Conservation (phyloP, 2,797 vertebrate genomes). For the Tympanoctomys barrerae region DNA sequence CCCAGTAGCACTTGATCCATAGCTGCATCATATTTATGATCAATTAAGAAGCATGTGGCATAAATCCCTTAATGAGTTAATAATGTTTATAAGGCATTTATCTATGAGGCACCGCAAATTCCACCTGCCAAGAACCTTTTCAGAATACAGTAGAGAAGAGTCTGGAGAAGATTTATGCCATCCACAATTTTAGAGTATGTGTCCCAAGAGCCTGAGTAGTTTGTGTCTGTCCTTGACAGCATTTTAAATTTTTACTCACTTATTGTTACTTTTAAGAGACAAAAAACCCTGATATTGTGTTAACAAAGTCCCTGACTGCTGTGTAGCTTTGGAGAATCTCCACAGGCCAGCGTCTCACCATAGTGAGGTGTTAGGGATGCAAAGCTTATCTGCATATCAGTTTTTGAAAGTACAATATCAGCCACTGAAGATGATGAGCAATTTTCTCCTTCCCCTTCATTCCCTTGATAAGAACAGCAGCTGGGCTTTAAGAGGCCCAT, state of each 20-base stretch:
- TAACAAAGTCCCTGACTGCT: not conserved
- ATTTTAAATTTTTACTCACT: not conserved
- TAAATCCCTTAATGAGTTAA: conserved; percentile 83
- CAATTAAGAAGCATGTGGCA: conserved; percentile 84
- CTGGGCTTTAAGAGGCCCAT: conserved; percentile 35
- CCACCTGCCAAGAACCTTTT: conserved; percentile 70
- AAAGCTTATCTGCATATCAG: conserved; percentile 17
- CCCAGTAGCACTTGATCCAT: conserved; percentile 82
- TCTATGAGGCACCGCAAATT: conserved; percentile 77
- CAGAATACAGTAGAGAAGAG: conserved; percentile 48
- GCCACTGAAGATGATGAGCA: not conserved
- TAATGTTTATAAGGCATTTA: conserved; percentile 82
- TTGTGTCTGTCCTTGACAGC: not conserved
- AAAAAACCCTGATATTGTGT: conserved; percentile 7
- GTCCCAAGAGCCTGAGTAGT: conserved; percentile 53
- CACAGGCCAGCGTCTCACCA: not conserved
- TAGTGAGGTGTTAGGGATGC: conserved; percentile 10
- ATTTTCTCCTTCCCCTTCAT: not conserved
- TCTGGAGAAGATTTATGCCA: conserved; percentile 52
- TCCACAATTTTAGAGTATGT: conserved; percentile 61
- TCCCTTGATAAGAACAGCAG: not conserved
- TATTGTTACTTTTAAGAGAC: not conserved
- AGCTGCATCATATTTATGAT: conserved; percentile 81
- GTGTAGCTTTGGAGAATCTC: no score
- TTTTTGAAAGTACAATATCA: conserved; percentile 8